phyloP scores from a whole-genome alignment of 2,797 vertebrate species.

The Syndactyla subalaris region DNA sequence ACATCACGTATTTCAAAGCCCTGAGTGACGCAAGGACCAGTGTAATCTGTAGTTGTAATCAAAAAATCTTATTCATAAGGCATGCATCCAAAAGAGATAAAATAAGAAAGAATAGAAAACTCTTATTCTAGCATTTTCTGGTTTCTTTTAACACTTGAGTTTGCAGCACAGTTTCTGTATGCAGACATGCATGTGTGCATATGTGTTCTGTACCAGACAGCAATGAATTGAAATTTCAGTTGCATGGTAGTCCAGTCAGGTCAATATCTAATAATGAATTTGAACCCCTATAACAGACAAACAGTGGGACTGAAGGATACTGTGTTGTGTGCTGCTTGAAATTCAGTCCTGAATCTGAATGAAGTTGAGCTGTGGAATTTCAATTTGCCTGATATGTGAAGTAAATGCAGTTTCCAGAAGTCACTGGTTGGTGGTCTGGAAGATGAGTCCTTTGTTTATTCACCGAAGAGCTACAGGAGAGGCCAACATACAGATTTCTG shows the following conservation, averaged over 20 bases:
- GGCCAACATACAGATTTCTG: not conserved
- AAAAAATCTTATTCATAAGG: not conserved
- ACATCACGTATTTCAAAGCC: not conserved
- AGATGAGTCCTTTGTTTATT: not conserved
- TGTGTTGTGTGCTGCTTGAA: not conserved
- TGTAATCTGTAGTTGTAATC: not conserved
- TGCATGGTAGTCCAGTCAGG: not conserved
- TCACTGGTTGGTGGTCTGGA: not conserved
- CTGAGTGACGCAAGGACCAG: not conserved
- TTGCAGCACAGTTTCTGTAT: not conserved
- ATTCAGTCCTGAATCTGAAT: not conserved
- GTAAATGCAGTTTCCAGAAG: not conserved
- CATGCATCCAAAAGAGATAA: not conserved
- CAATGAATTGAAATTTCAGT: not conserved
- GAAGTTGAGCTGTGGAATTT: not conserved
- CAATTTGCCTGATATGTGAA: not conserved
- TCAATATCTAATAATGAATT: not conserved
- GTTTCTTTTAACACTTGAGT: not conserved
- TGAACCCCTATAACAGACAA: not conserved
- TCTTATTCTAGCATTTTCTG: not conserved
- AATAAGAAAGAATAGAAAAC: not conserved
- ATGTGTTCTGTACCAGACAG: not conserved
- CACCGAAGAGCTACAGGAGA: not conserved
- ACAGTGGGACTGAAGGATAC: not conserved
- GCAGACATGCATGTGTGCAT: not conserved